Evolutionary conservation across 2,797 vertebrate species (phyloP).

Genomic region (Danio albolineatus): DNA sequence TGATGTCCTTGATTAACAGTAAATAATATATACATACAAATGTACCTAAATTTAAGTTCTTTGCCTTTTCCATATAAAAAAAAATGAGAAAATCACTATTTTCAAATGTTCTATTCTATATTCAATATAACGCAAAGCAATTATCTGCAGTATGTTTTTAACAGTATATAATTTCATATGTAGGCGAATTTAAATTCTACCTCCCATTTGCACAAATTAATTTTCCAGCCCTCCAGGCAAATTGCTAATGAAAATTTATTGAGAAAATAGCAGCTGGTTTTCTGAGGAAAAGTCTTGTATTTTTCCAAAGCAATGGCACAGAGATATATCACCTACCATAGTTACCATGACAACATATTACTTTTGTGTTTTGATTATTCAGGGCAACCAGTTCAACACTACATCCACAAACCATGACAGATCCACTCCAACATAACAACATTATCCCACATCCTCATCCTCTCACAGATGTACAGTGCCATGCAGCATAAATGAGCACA

Average conservation of each 20-base stretch:
- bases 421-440: conserved; percentile 31
- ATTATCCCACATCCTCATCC: not conserved
- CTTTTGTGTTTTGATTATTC: conserved; percentile 52
- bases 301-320: conserved; percentile 56
- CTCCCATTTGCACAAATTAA: conserved; percentile 24
- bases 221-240: conserved; percentile 42
- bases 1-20: too few relatives aligned
- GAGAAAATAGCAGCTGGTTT: conserved; percentile 50
- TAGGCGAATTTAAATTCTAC: conserved; percentile 45
- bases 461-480: not conserved
- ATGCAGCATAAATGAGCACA: not conserved
- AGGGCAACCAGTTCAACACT: conserved; percentile 48
- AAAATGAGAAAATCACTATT: conserved; percentile 5
- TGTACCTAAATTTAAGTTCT: not conserved
- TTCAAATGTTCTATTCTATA: not conserved
- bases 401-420: conserved; percentile 34
- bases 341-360: conserved; percentile 63
- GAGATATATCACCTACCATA: conserved; percentile 50
- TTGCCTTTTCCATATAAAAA: not conserved
- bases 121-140: conserved; percentile 4
- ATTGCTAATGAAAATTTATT: conserved; percentile 60
- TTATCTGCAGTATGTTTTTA: not conserved
- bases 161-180: conserved; percentile 22
- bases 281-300: conserved; percentile 51
- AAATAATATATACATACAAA: not conserved